These are phyloP conservation scores for Sminthurinus aureus DNA, from an alignment of 2,888 invertebrate species.

Conservation along the genomic window DNA sequence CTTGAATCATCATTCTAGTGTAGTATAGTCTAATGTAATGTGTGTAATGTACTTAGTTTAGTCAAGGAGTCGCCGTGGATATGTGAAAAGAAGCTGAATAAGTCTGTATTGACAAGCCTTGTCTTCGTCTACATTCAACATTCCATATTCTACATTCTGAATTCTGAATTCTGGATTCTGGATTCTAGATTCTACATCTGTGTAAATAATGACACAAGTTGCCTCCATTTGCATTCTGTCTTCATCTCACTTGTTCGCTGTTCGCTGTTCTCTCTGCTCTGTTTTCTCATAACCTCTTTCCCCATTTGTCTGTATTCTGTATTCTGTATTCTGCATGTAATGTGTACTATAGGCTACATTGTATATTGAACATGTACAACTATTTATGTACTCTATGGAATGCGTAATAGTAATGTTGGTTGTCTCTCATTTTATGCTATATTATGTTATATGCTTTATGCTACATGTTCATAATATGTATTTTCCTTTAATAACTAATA, in stretches of 20 bases:
- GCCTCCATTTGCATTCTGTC: constrained; percentile 28
- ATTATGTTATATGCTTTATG: background rate
- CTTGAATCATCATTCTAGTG: too few species aligned
- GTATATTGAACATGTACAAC: background rate
- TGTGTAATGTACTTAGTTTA: too few species aligned
- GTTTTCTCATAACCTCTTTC: too few species aligned
- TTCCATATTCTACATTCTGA: too few species aligned
- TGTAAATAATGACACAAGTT: constrained; percentile 40
- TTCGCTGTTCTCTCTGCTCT: background rate
- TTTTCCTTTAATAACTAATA: background rate
- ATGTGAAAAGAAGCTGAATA: background rate
- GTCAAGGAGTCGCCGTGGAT: too few species aligned
- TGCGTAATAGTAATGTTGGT: too few species aligned
- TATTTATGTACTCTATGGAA: background rate
- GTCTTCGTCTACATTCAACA: background rate
- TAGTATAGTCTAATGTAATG: too few species aligned
- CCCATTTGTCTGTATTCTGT: background rate
- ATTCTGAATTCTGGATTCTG: background rate
- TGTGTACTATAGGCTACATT: background rate
- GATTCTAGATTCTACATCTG: constrained; percentile 25
- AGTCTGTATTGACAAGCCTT: background rate
- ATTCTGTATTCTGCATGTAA: background rate
- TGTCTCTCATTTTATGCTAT: too few species aligned
- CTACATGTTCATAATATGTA: constrained; percentile 8
- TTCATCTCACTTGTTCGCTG: background rate